These are phyloP conservation scores for Hetaerina titia DNA, from an alignment of 2,888 invertebrate genomes.

Conservation along the genomic window DNA sequence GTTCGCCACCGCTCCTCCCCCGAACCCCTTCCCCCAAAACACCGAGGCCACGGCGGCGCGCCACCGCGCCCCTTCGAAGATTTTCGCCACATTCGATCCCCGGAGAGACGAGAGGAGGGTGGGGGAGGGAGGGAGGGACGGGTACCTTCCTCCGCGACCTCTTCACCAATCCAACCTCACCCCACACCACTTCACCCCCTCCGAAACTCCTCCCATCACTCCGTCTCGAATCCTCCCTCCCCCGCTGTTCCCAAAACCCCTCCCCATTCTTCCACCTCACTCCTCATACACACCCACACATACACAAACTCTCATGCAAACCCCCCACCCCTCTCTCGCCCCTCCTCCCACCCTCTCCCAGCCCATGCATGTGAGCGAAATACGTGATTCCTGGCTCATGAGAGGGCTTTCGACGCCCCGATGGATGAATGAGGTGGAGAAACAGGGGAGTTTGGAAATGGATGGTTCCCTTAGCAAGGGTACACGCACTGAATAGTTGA, in stretches of 20 bases:
- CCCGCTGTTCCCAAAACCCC: too few relatives aligned
- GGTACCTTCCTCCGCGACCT: not conserved
- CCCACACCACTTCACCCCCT: not conserved
- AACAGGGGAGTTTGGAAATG: not conserved
- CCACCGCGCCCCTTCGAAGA: not conserved
- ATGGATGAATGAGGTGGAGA: conserved; percentile 14
- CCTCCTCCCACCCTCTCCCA: too few relatives aligned
- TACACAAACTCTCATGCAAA: too few relatives aligned
- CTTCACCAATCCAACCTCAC: not conserved
- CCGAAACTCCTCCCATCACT: too few relatives aligned
- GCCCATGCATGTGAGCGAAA: conserved; percentile 26
- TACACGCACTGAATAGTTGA: conserved; percentile 46
- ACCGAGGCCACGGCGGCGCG: too few relatives aligned
- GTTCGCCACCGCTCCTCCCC: not conserved
- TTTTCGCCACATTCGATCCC: not conserved
- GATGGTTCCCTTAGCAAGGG: not conserved
- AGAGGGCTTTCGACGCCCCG: not conserved
- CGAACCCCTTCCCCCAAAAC: not conserved
- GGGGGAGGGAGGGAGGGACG: not conserved
- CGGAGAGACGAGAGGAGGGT: not conserved
- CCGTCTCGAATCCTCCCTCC: too few relatives aligned
- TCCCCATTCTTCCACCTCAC: too few relatives aligned
- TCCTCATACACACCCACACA: too few relatives aligned
- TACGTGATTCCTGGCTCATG: conserved; percentile 39
- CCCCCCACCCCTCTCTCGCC: not conserved